Base-by-base conservation (phyloP, 2,888 invertebrate species). In the Caenorhabditis angaria region DNA sequence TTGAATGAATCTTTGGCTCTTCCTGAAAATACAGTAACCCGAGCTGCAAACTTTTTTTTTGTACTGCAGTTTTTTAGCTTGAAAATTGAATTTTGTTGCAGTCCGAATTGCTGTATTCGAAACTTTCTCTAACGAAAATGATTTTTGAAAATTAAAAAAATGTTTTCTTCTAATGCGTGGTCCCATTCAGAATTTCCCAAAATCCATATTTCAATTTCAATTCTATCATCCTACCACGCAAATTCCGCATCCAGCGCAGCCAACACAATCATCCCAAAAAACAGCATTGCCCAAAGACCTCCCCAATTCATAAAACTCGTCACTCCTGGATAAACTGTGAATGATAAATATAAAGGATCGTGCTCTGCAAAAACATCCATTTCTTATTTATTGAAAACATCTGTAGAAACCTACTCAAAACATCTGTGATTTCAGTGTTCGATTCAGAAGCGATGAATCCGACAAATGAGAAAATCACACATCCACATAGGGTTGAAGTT, bases 391-490 rank as follows among this genome's bases (percentile, higher is more conserved):
- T 3, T 8, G 12, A 22, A 22, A 24, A 8, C 4, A 8, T 50
- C n/a, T 20, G 3, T 54, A 22, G 25, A 20, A 53, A 70, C 77
- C 65, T 24, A 85, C 84, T 67, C 47, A 82, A 63, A 10, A 82
- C 76, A 29, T 80, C 79, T 48, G 70, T 70, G 14, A 85, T 67
- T 41, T 76, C 68, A 27, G 76, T 74, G 35, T 70, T 75, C 29
- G 81, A 78, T 22, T 65, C 68, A 8, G 76, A 75, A 4, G 84
- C 79, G 53, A 86, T 72, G 55, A 86, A 82, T 3, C 86, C 86
- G 55, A 85, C 76, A 61, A 85, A 83, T 6, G 82, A 82, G 66
- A 86, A 86, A 22, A 86, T 85, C 35, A 86, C 84, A 80, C 83
- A 77, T 8, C 80, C 85, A 41, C 84, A 83, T 8, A 86, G 79